Evolutionary conservation across 2,797 vertebrate species (phyloP).

Genomic region (Hirundo rustica): DNA sequence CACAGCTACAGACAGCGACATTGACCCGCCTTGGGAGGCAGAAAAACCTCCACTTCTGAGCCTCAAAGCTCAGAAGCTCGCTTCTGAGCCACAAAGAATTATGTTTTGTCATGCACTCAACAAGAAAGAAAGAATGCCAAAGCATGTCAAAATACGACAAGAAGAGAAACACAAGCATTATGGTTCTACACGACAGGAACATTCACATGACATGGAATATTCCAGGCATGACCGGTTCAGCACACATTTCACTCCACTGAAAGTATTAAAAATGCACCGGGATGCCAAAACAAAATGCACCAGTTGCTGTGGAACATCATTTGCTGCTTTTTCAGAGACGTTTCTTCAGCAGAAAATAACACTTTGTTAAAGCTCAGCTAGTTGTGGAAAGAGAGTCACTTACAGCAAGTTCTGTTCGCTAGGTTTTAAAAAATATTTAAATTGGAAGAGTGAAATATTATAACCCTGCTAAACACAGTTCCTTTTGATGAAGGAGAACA

Average conservation of each 20-base stretch:
- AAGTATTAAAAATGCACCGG: not conserved
- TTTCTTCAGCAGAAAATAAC: not conserved
- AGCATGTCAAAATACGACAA: not conserved
- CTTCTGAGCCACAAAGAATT: not conserved
- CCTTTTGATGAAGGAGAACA: not conserved
- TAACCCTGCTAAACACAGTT: not conserved
- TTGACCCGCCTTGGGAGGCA: not conserved
- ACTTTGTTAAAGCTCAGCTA: not conserved
- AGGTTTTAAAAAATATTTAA: not conserved
- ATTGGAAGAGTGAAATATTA: not conserved
- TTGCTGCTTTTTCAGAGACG: not conserved
- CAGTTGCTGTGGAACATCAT: not conserved
- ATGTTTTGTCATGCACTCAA: not conserved
- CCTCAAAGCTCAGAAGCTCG: too few relatives aligned
- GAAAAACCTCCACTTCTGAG: not conserved
- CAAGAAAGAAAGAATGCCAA: not conserved
- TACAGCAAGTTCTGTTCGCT: not conserved
- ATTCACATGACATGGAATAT: not conserved
- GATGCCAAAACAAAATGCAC: not conserved
- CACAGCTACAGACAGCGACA: rapidly evolving
- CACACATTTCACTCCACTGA: not conserved
- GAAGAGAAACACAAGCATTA: not conserved
- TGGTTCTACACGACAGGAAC: not conserved
- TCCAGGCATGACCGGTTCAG: not conserved
- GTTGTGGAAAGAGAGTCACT: not conserved